A percentile compares a stretch with the other conserved stretches of the same genome.
These are phyloP conservation scores for Sternarchorhynchus goeldii DNA, from an alignment of 2,797 vertebrate species.

Conservation along the genomic window DNA sequence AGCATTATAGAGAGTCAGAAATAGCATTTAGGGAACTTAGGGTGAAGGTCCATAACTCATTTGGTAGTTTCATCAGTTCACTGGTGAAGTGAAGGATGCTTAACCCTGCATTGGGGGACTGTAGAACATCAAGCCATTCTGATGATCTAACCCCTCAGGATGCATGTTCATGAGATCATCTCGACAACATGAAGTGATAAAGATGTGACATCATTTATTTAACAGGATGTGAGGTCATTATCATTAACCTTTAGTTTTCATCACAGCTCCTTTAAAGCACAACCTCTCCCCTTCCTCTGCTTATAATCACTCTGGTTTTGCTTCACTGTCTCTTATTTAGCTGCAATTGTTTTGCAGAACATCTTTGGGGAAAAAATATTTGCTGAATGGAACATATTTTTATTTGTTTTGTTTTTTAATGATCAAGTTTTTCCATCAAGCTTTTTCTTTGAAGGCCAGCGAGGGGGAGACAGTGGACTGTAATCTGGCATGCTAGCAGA, in stretches of 20 bases:
- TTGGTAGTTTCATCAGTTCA: background rate
- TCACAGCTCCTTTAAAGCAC: slow-evolving; percentile 53
- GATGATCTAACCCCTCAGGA: slow-evolving; percentile 32
- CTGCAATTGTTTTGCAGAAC: slow-evolving; percentile 53
- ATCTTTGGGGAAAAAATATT: slow-evolving; percentile 51
- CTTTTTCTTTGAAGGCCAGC: slow-evolving; percentile 65
- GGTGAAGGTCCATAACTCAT: no score
- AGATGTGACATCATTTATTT: slow-evolving; percentile 26
- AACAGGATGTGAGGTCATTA: slow-evolving; percentile 30
- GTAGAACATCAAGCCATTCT: slow-evolving; percentile 22
- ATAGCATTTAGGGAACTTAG: background rate
- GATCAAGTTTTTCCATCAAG: slow-evolving; percentile 79
- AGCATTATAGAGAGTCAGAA: background rate
- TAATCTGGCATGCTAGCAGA: slow-evolving; percentile 66
- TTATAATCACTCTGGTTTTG: slow-evolving; percentile 45
- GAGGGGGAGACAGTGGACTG: slow-evolving; percentile 58
- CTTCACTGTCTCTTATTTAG: slow-evolving; percentile 48
- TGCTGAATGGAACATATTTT: slow-evolving; percentile 47
- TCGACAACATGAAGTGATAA: background rate
- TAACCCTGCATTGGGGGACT: slow-evolving; percentile 13
- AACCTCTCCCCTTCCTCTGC: slow-evolving; percentile 49
- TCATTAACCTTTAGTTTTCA: slow-evolving; percentile 53
- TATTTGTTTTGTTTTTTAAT: slow-evolving; percentile 59
- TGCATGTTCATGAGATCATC: slow-evolving; percentile 26
- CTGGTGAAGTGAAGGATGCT: slow-evolving; percentile 17